These are phyloP conservation scores for Caenorhabditis sp. DNA, from an alignment of 2,888 invertebrate species.

Conservation along the genomic window DNA sequence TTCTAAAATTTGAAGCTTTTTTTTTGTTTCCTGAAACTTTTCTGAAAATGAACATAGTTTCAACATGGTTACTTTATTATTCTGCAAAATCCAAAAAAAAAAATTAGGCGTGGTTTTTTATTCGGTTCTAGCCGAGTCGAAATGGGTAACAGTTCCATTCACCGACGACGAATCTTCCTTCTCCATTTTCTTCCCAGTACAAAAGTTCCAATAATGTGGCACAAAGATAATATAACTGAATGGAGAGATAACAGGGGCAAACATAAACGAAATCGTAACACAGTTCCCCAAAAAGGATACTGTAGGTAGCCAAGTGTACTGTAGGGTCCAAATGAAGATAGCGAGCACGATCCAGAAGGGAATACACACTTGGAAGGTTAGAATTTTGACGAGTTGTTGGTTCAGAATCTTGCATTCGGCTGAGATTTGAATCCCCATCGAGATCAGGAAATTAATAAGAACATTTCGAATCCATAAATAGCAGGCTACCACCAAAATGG, in stretches of 20 bases:
- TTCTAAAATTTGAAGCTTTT: too few relatives aligned
- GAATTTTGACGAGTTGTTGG: constrained; percentile 30
- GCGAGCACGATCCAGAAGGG: constrained; percentile 34
- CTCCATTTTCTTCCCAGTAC: constrained; percentile 11
- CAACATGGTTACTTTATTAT: too few relatives aligned
- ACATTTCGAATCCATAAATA: constrained; percentile 31
- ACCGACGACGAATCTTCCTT: too few relatives aligned
- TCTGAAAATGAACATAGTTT: too few relatives aligned
- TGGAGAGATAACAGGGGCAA: constrained; percentile 30
- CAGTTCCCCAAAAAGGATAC: constrained; percentile 10
- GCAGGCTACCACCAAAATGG: constrained; percentile 10
- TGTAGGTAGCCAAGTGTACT: constrained; percentile 10
- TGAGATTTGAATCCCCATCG: constrained; percentile 19
- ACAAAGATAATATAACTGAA: constrained; percentile 29
- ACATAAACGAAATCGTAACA: constrained; percentile 25
- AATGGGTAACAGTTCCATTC: too few relatives aligned
- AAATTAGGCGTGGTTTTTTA: too few relatives aligned
- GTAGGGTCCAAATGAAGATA: constrained; percentile 16
- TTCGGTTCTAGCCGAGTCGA: too few relatives aligned
- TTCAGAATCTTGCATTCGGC: constrained; percentile 25
- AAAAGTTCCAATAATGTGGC: constrained; percentile 29
- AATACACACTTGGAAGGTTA: constrained; percentile 35
- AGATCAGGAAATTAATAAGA: constrained; percentile 19
- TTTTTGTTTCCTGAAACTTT: too few relatives aligned
- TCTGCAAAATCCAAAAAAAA: too few relatives aligned